These are phyloP conservation scores for Miltochrista miniata DNA, from an alignment of 2,888 invertebrate species.

Conservation along the genomic window DNA sequence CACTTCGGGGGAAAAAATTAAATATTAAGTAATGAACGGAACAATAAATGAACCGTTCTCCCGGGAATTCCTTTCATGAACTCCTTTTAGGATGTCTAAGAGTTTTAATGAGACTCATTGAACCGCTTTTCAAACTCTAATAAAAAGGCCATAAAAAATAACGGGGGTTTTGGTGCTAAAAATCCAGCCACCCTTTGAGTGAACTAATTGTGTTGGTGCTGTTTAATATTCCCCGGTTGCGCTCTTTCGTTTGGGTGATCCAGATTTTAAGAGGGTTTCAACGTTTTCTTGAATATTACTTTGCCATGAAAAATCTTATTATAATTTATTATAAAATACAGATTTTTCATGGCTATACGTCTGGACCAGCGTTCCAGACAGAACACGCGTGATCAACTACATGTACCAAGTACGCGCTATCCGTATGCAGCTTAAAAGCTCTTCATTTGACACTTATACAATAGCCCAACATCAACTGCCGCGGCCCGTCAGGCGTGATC, in stretches of 20 bases:
- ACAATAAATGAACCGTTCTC: conserved; percentile 63
- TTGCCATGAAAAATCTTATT: neutral
- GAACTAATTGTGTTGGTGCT: conserved; percentile 65
- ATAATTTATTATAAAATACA: too few relatives aligned
- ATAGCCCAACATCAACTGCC: too few relatives aligned
- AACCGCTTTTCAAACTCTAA: conserved; percentile 71
- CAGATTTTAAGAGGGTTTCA: conserved; percentile 2
- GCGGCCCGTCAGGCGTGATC: too few relatives aligned
- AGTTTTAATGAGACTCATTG: conserved; percentile 73
- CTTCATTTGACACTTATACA: too few relatives aligned
- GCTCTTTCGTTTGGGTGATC: conserved; percentile 43
- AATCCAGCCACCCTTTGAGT: conserved; percentile 28
- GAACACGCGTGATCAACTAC: too few relatives aligned
- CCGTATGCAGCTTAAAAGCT: too few relatives aligned
- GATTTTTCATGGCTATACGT: too few relatives aligned
- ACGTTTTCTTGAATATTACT: conserved; percentile 1
- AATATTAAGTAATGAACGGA: conserved; percentile 66
- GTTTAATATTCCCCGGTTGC: conserved; percentile 66
- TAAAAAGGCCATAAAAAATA: conserved; percentile 74
- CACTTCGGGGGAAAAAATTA: conserved; percentile 49
- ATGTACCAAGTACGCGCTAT: too few relatives aligned
- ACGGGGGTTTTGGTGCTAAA: conserved; percentile 45
- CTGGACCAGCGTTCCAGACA: too few relatives aligned
- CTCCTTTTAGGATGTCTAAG: conserved; percentile 61
- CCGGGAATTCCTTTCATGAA: conserved; percentile 57